phyloP scores from a whole-genome alignment of 2,797 vertebrate genomes.

The Thunnus albacares region DNA sequence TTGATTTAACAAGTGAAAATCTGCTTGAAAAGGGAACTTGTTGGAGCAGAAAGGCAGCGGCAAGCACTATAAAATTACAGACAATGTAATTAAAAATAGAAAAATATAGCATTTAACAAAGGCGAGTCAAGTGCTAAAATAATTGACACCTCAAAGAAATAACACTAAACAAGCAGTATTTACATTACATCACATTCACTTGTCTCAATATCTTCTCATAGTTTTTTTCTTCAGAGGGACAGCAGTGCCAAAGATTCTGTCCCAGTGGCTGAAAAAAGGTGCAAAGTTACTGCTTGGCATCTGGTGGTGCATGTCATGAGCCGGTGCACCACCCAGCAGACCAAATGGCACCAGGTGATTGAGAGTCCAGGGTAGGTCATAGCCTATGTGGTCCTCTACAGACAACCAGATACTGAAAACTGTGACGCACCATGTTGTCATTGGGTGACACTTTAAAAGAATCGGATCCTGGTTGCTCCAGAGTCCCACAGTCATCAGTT shows the following conservation, averaged over 20 bases:
- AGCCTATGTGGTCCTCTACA: conserved; percentile 88
- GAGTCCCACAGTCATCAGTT: conserved; percentile 84
- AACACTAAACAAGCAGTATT: conserved; percentile 12
- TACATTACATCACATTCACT: conserved; percentile 19
- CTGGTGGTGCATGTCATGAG: conserved; percentile 88
- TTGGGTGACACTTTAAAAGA: conserved; percentile 80
- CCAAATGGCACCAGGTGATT: conserved; percentile 83
- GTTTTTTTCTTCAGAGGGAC: conserved; percentile 56
- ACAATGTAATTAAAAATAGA: neutral
- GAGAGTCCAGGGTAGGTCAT: conserved; percentile 85
- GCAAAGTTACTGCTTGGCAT: conserved; percentile 84
- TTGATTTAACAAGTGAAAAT: neutral
- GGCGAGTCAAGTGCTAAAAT: neutral
- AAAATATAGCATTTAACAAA: conserved; percentile 1
- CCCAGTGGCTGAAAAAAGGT: conserved; percentile 89
- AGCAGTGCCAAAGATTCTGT: conserved; percentile 82
- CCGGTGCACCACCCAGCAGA: conserved; percentile 83
- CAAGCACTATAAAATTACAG: neutral
- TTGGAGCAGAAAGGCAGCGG: neutral
- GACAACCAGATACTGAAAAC: conserved; percentile 86
- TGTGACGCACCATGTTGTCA: conserved; percentile 82
- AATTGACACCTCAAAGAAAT: neutral
- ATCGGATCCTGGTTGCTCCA: conserved; percentile 85
- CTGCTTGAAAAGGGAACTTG: neutral
- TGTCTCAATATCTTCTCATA: neutral